phyloP scores from a whole-genome alignment of 2,888 invertebrate genomes.

The Physocephala rufipes region DNA sequence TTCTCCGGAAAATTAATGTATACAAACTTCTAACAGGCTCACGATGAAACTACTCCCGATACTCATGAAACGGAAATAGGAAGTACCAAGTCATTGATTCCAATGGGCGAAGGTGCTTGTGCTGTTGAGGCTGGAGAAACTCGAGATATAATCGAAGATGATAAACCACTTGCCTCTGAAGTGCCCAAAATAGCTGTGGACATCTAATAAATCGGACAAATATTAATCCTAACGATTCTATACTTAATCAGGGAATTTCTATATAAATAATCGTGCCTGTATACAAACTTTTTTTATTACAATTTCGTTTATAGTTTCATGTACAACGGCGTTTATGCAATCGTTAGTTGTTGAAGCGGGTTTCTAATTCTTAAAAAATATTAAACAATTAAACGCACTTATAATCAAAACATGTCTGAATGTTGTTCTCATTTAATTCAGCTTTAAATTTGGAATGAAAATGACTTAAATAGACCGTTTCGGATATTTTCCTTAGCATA shows the following conservation, averaged over 20 bases:
- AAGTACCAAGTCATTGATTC: slow-evolving; percentile 64
- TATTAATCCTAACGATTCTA: neutral
- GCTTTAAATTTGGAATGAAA: too few species aligned
- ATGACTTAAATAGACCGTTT: too few species aligned
- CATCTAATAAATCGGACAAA: slow-evolving; percentile 52
- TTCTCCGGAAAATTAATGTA: neutral
- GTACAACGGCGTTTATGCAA: too few species aligned
- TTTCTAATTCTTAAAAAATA: too few species aligned
- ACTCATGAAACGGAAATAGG: slow-evolving; percentile 60
- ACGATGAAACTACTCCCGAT: slow-evolving; percentile 50
- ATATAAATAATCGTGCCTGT: too few species aligned
- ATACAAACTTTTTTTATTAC: too few species aligned
- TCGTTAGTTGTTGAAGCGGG: too few species aligned
- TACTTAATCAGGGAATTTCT: neutral
- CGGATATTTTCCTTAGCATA: too few species aligned
- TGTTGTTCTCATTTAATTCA: too few species aligned
- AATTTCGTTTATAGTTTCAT: too few species aligned
- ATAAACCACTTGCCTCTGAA: slow-evolving; percentile 59
- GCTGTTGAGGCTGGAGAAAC: slow-evolving; percentile 54
- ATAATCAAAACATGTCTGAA: too few species aligned
- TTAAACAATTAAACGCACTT: too few species aligned
- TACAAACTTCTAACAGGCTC: slow-evolving; percentile 31
- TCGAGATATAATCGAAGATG: slow-evolving; percentile 56
- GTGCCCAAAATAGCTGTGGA: slow-evolving; percentile 63
- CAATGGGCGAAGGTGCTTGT: slow-evolving; percentile 57